A percentile compares a stretch with the other conserved stretches of the same genome.
Conservation (phyloP, 2,888 invertebrate species). For the Augiades crinisus region DNA sequence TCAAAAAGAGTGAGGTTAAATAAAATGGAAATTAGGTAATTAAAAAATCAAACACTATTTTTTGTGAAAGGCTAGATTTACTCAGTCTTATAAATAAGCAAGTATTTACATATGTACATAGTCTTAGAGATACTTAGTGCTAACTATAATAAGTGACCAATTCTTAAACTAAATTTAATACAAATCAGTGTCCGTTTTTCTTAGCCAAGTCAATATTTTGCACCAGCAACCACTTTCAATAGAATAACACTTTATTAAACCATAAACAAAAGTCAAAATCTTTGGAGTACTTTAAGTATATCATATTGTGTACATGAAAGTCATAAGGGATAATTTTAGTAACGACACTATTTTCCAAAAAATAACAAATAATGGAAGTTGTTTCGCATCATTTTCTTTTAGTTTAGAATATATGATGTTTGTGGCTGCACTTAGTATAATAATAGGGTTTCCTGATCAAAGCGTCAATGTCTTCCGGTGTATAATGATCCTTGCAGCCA, state of each 20-base stretch:
- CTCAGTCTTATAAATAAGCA: constrained; percentile 52
- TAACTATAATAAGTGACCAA: constrained; percentile 48
- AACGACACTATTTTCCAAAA: background rate
- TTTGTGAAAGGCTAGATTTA: constrained; percentile 53
- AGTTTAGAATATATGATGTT: constrained; percentile 40
- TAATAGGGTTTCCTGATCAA: constrained; percentile 49
- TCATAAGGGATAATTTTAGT: no score
- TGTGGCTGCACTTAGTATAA: constrained; percentile 41
- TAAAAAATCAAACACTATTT: constrained; percentile 35
- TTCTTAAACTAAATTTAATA: constrained; percentile 33
- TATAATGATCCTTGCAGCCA: constrained; percentile 36
- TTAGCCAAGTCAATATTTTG: constrained; percentile 29
- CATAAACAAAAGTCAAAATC: no score
- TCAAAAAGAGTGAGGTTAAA: no score
- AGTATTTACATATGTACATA: constrained; percentile 52
- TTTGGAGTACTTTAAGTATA: no score
- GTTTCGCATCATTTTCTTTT: no score
- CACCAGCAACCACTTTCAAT: background rate
- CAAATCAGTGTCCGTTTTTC: constrained; percentile 31
- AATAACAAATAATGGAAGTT: background rate
- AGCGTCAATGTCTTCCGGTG: constrained; percentile 39
- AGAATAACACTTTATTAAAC: background rate
- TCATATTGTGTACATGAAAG: no score
- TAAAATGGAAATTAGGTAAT: no score
- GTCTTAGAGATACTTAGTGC: constrained; percentile 45